Evolutionary conservation across 2,113 vertebrate species (phyloP), one percentile per base, ranked within the genome.

Genomic region (Heterochromis multidens): DNA sequence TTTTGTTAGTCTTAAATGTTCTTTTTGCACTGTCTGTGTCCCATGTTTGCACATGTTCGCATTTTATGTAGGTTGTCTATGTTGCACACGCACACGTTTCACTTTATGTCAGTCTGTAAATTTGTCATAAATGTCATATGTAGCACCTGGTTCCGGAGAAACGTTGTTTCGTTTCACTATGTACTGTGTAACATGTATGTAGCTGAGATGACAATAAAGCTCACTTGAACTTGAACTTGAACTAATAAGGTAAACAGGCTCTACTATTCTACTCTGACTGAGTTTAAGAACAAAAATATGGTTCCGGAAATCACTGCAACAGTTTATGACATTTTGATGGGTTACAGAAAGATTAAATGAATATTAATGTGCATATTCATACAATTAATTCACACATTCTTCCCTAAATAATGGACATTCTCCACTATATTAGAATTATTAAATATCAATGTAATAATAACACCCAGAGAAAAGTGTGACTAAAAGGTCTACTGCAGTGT

Each of bases 391-490:
- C 17, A 13, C 46, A 52, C 54, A 56, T 33, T 62, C 33, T 76
- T 65, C 3, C 10, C 77, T 23, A 78, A 72, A 80, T 70, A 77
- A 78, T 74, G 46, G 70, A 57, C n/a, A 79, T 23, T 37, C 16
- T n/a, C n/a, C 2, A 8, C 7, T 58, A 29, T 63, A 33, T 86
- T 27, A 72, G 21, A 81, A 74, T 27, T 9, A 56, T 74, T 40
- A 83, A 78, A 82, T 59, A 46, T n/a, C 21, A 49, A 14, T 46
- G 72, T 79, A 67, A 82, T 54, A 54, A 31, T n/a, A 74, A n/a
- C 27, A 52, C 67, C 1, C 10, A 13, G 70, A 74, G 70, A 74
- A 74, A 74, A 61, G 27, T 74, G 40, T 85, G 16, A 79, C 49
- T 57, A 82, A 60, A 79, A 49, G 61, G 57, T 81, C 29, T 52